A percentile compares a stretch with the other conserved stretches of the same genome.
phyloP scores from a whole-genome alignment of 2,888 invertebrate species.

The Cephus nigrinus region DNA sequence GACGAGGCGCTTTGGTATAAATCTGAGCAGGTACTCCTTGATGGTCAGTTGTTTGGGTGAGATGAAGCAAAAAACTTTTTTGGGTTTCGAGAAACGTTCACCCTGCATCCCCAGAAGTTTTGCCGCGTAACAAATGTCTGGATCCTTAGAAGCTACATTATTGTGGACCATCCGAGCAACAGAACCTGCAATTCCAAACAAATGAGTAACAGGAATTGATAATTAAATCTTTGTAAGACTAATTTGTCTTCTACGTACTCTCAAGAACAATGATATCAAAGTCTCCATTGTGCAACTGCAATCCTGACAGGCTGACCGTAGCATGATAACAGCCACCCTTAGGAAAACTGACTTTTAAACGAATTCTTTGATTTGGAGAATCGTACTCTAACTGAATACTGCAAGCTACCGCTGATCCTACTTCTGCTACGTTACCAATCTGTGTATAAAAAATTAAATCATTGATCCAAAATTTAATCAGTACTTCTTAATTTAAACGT shows the following conservation, averaged over 20 bases:
- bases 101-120: slow-evolving; percentile 73
- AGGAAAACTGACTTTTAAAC: slow-evolving; percentile 81
- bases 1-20: slow-evolving; percentile 91
- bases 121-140: slow-evolving; percentile 89
- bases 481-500: too few relatives aligned
- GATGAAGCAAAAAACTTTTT: slow-evolving; percentile 90
- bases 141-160: slow-evolving; percentile 86
- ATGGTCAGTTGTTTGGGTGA: slow-evolving; percentile 92
- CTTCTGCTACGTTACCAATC: slow-evolving; percentile 73
- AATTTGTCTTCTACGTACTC: slow-evolving; percentile 70
- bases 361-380: slow-evolving; percentile 81
- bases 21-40: slow-evolving; percentile 92
- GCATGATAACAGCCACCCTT: slow-evolving; percentile 86
- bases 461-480: not conserved
- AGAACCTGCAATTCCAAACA: slow-evolving; percentile 68
- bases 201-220: not conserved
- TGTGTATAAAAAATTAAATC: slow-evolving; percentile 51
- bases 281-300: slow-evolving; percentile 86
- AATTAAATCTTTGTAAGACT: not conserved
- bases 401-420: slow-evolving; percentile 70
- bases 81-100: slow-evolving; percentile 77
- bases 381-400: slow-evolving; percentile 77
- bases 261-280: slow-evolving; percentile 93
- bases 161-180: slow-evolving; percentile 88
- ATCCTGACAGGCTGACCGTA: slow-evolving; percentile 79